A percentile compares a stretch with the other conserved stretches of the same genome.
Conservation (phyloP, 2,888 invertebrate species). For the Sesamia inferens region DNA sequence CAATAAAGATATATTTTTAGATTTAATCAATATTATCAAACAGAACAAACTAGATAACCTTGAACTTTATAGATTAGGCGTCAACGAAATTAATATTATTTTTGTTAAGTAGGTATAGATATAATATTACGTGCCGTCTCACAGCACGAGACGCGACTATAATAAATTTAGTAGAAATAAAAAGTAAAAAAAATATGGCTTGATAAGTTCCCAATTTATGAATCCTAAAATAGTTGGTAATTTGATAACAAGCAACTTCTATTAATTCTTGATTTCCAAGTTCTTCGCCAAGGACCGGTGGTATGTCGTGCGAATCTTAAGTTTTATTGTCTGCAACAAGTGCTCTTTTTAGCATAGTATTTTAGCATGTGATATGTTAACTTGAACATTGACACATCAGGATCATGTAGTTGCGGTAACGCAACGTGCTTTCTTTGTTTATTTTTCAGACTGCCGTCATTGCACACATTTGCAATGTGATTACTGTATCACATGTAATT, state of each 20-base stretch:
- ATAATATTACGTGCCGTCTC: conserved; percentile 6
- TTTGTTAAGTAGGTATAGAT: not conserved
- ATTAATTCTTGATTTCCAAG: conserved; percentile 1
- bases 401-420: conserved; percentile 30
- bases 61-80: conserved; percentile 37
- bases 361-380: conserved; percentile 19
- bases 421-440: conserved; percentile 53
- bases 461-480: conserved; percentile 55
- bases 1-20: not conserved
- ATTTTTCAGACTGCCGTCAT: conserved; percentile 40
- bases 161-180: not conserved
- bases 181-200: not conserved
- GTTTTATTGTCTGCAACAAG: conserved; percentile 7
- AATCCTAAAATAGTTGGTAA: not conserved
- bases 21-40: not conserved
- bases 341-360: conserved; percentile 11
- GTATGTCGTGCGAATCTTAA: not conserved
- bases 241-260: not conserved
- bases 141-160: conserved; percentile 2
- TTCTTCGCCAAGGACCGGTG: conserved; percentile 16
- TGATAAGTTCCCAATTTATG: not conserved
- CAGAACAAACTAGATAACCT: conserved; percentile 23
- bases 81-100: not conserved
- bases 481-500: conserved; percentile 56
- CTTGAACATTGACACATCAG: conserved; percentile 34